Percentiles rank a stretch among this genome's conserved stretches.
phyloP scores from a whole-genome alignment of 30 jellyfish, hydroid and myxozoan species.

The Haliclystus octoradiatus region DNA sequence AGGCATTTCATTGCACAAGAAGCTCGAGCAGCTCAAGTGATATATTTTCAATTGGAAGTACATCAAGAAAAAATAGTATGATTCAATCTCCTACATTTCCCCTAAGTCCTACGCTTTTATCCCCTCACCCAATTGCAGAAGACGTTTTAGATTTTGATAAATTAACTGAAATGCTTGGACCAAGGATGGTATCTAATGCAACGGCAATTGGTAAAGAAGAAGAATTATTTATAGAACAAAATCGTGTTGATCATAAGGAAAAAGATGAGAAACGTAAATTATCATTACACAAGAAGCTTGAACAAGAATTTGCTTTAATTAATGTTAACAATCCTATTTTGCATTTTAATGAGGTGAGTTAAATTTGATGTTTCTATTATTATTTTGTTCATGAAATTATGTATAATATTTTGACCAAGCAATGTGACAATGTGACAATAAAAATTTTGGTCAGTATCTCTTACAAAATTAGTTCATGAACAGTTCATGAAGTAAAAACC shows the following conservation, averaged over 20 bases:
- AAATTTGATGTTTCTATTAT: no score
- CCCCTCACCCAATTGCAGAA: background rate
- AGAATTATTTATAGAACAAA: conserved; percentile 5
- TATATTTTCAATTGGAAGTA: conserved; percentile 15
- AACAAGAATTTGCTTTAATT: conserved; percentile 76
- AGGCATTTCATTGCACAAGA: no score
- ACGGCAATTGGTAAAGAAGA: conserved; percentile 12
- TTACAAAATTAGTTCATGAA: no score
- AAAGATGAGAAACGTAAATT: conserved; percentile 6
- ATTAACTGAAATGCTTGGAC: background rate
- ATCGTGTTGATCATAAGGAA: conserved; percentile 11
- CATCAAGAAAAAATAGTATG: background rate
- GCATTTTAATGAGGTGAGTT: conserved; percentile 58
- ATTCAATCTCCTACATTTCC: conserved; percentile 3
- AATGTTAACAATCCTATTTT: conserved; percentile 67
- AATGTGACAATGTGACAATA: no score
- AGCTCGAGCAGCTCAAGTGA: no score
- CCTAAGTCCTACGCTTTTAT: conserved; percentile 8
- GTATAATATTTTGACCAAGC: no score
- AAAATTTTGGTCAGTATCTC: no score
- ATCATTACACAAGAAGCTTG: conserved; percentile 23
- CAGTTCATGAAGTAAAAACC: no score
- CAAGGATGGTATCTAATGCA: background rate
- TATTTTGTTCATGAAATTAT: no score
- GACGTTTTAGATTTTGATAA: background rate